Evolutionary conservation across 2,797 vertebrate species (phyloP), one percentile per base, ranked within the genome.

Genomic region (Sebastes alutus): DNA sequence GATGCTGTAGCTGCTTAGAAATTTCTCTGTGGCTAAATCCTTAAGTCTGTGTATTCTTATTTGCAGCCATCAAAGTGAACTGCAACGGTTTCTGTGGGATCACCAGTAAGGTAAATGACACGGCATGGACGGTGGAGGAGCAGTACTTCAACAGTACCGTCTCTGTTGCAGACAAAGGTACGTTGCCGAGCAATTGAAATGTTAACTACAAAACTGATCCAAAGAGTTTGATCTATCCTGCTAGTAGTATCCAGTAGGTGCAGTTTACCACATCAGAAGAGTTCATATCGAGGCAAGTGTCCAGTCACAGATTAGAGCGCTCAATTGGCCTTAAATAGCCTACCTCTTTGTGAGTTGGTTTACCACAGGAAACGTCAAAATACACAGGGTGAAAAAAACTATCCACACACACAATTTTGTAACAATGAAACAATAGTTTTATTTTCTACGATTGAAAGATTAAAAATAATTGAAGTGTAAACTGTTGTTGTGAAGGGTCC

Each of bases 141-240:
- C 96, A 96, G 84, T 99, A 99, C 89, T 98, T 98, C 91, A 98
- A 96, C 94, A 99, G 95, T 75, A 97, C 97, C 0, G 60, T 97
- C 75, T 97, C 97, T 0, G 93, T 99, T 80, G 96, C 97, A 2
- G 98, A 99, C 85, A 98, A 98, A 96, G 98, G 98, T 99, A 90
- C 1, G 29, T 2, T 25, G 8, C 27, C 6, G 0, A 25, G n/a
- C 22, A 18, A 11, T 9, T 25, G 6, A 32, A n/a, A 52, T 4
- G 7, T 20, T 23, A 61, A 25, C 13, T 63, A 25, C 62, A 87
- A 63, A 49, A n/a, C 55, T 22, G 12, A 70, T 23, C 8, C 25
- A 20, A 60, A 54, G 14, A 52, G 25, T 38, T 22, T 22, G 4
- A 18, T n/a, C 20, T 18, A 1, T 65, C 12, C 42, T 49, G 11